phyloP scores from a whole-genome alignment of 2,888 invertebrate species.

The Aporophyla lueneburgensis region DNA sequence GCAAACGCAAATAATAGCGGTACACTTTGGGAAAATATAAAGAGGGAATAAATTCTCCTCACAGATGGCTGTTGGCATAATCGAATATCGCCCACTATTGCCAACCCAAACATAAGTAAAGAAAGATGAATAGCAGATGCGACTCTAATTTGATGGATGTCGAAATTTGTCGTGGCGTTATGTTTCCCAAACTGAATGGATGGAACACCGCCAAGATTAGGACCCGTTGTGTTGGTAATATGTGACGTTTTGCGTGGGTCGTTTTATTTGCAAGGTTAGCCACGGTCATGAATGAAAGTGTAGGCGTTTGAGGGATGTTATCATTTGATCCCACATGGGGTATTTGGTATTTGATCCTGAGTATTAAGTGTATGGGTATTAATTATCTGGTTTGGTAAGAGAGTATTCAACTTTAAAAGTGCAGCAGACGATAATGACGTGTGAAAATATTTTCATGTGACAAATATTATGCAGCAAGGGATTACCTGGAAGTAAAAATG shows the following conservation, averaged over 20 bases:
- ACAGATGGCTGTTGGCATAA: constrained; percentile 67
- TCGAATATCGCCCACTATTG: constrained; percentile 68
- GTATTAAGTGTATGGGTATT: too few relatives aligned
- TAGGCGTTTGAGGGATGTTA: constrained; percentile 18
- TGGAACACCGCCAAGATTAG: constrained; percentile 45
- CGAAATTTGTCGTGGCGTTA: constrained; percentile 60
- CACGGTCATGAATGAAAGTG: constrained; percentile 11
- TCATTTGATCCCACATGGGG: constrained; percentile 3
- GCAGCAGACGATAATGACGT: neutral
- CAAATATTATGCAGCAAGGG: neutral
- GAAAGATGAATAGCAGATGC: constrained; percentile 69
- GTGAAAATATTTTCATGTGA: neutral
- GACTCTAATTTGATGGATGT: constrained; percentile 68
- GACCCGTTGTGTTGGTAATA: constrained; percentile 24
- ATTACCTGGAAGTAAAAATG: neutral
- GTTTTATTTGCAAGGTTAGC: constrained; percentile 17
- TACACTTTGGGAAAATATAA: constrained; percentile 61
- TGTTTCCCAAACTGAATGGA: constrained; percentile 50
- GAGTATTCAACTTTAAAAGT: neutral
- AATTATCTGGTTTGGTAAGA: neutral
- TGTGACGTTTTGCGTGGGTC: constrained; percentile 21
- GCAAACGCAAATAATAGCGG: constrained; percentile 49
- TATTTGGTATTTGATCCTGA: too few relatives aligned
- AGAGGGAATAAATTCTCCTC: constrained; percentile 64
- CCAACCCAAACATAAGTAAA: constrained; percentile 58